A percentile compares a stretch with the other conserved stretches of the same genome.
phyloP scores from a whole-genome alignment of 2,113 vertebrate genomes.

The Bothrops jararaca region DNA sequence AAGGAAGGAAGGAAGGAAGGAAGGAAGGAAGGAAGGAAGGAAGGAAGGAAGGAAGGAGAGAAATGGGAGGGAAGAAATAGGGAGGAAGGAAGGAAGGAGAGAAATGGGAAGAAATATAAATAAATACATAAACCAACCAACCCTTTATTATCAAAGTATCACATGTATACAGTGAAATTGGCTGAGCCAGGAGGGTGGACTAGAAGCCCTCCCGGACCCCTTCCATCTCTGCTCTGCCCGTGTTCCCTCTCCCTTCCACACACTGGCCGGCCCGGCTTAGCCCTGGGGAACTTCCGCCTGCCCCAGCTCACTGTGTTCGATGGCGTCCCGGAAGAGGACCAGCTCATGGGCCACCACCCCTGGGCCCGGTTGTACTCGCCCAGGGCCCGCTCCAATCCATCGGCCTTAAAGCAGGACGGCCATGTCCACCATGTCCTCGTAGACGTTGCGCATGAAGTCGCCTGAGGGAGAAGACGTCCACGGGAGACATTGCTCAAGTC shows the following conservation, averaged over 20 bases:
- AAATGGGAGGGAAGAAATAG: too few relatives aligned
- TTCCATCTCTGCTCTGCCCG: background rate
- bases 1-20: too few relatives aligned
- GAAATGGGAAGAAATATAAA: too few relatives aligned
- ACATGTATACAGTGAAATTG: too few relatives aligned
- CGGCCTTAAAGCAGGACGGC: conserved; percentile 73
- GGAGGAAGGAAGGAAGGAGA: too few relatives aligned
- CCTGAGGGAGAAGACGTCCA: conserved; percentile 57
- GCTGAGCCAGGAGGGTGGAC: background rate
- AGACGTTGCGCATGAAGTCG: conserved; percentile 82
- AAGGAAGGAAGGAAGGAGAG: background rate
- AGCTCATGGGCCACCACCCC: conserved; percentile 77
- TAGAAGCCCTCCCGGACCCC: background rate
- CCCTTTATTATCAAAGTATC: too few relatives aligned
- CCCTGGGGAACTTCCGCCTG: background rate
- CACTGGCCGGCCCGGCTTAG: background rate
- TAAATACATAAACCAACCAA: too few relatives aligned
- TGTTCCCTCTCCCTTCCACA: accelerated
- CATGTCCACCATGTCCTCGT: conserved; percentile 82
- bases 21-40: too few relatives aligned
- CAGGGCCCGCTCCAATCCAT: conserved; percentile 81
- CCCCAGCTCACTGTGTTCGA: conserved; percentile 78
- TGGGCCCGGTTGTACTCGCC: conserved; percentile 80
- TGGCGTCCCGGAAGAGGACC: conserved; percentile 85
- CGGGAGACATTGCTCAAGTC: too few relatives aligned